Conservation (phyloP, 2,113 vertebrate genomes). For the Desmodus rotundus region DNA sequence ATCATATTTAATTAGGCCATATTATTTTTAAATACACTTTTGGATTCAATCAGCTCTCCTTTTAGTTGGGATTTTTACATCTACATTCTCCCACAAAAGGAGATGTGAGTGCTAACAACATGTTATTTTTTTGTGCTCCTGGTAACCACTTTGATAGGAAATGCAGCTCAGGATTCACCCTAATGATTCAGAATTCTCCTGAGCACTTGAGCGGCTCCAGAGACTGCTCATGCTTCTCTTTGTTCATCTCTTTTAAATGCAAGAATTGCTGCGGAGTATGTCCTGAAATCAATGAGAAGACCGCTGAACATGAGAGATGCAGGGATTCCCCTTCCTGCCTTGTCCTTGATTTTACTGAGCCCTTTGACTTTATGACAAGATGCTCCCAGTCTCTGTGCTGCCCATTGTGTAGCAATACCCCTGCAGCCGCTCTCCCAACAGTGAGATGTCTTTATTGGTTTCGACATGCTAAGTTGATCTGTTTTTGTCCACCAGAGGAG, state of each 20-base stretch:
- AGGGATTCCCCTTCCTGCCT: not conserved
- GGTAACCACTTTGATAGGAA: not conserved
- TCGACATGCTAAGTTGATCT: not conserved
- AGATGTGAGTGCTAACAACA: not conserved
- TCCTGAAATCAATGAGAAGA: not conserved
- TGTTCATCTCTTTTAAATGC: not conserved
- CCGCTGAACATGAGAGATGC: not conserved
- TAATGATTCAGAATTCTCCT: conserved; percentile 43
- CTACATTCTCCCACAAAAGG: not conserved
- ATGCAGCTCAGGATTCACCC: not conserved
- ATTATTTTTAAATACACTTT: not conserved
- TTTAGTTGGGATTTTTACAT: not conserved
- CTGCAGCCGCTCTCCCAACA: not conserved
- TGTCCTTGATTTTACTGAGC: not conserved
- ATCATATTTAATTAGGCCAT: not conserved
- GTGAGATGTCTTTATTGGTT: not conserved
- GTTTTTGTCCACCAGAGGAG: not conserved
- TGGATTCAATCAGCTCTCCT: not conserved
- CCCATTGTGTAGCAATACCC: not conserved
- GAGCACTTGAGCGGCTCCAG: conserved; percentile 6
- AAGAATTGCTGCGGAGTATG: not conserved
- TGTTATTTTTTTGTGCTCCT: no score
- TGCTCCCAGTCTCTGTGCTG: not conserved
- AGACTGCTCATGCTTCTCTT: not conserved
- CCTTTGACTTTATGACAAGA: not conserved